These are phyloP conservation scores for Seriola quinqueradiata DNA, from an alignment of 2,113 vertebrate genomes.

Conservation along the genomic window DNA sequence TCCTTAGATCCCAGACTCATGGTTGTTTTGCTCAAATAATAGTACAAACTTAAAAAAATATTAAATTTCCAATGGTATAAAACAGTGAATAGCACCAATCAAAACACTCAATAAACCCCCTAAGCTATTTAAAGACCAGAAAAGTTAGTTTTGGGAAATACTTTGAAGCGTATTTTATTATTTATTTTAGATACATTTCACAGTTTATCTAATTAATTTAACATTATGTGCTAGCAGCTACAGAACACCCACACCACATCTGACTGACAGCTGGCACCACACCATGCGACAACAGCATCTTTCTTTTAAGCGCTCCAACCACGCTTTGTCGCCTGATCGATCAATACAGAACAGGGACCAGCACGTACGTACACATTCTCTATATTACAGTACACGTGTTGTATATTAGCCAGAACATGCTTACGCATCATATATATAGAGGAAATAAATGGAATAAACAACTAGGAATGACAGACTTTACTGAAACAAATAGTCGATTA, in stretches of 20 bases:
- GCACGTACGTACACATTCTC: neutral
- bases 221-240: neutral
- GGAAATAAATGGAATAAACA: neutral
- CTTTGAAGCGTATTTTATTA: neutral
- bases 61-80: neutral
- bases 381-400: neutral
- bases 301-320: constrained; percentile 1
- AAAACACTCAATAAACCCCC: too few relatives aligned
- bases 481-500: too few relatives aligned
- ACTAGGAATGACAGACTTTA: neutral
- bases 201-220: neutral
- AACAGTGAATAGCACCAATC: neutral
- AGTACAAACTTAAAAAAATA: neutral
- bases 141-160: neutral
- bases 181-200: neutral
- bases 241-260: neutral
- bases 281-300: neutral
- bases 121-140: too few relatives aligned
- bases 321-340: neutral
- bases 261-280: neutral
- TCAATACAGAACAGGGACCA: constrained; percentile 1
- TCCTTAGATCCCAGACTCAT: neutral
- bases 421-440: neutral
- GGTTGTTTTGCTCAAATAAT: neutral
- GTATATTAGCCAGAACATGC: neutral